Evolutionary conservation across 2,797 vertebrate genomes (phyloP).

Genomic region (Lerista edwardsae): DNA sequence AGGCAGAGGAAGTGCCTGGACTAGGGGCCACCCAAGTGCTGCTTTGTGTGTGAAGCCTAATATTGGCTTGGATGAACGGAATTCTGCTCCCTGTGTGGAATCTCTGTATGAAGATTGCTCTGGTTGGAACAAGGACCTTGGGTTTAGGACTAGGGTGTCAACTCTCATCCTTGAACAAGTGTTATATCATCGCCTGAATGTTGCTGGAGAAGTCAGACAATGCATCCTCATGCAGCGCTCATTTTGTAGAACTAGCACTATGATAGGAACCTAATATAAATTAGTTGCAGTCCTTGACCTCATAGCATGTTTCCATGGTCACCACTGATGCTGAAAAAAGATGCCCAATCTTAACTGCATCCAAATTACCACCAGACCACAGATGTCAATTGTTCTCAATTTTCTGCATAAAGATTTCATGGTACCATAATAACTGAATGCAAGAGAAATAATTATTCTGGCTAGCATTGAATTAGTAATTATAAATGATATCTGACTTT

Average conservation of each 20-base stretch:
- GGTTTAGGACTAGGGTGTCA: neutral
- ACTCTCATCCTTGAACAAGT: neutral
- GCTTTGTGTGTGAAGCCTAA: neutral
- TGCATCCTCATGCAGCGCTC: neutral
- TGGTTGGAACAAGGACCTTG: neutral
- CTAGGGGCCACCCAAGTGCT: neutral
- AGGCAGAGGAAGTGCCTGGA: neutral
- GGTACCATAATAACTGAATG: slow-evolving; percentile 22
- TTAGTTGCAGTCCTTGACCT: neutral
- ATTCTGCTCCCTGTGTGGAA: neutral
- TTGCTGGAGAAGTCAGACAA: slow-evolving; percentile 1
- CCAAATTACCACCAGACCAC: neutral
- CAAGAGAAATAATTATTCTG: slow-evolving; percentile 25
- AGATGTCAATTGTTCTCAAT: neutral
- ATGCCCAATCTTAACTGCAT: neutral
- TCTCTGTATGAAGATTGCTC: neutral
- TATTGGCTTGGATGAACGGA: neutral
- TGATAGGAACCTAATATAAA: neutral
- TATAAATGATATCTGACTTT: slow-evolving; percentile 53
- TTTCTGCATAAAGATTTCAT: slow-evolving; percentile 17
- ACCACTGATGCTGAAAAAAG: neutral
- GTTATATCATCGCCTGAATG: neutral
- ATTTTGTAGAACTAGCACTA: neutral
- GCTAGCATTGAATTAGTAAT: slow-evolving; percentile 57
- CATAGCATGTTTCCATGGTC: neutral